Conservation (phyloP, 2,888 invertebrate genomes). For the Leptopilina myrica region DNA sequence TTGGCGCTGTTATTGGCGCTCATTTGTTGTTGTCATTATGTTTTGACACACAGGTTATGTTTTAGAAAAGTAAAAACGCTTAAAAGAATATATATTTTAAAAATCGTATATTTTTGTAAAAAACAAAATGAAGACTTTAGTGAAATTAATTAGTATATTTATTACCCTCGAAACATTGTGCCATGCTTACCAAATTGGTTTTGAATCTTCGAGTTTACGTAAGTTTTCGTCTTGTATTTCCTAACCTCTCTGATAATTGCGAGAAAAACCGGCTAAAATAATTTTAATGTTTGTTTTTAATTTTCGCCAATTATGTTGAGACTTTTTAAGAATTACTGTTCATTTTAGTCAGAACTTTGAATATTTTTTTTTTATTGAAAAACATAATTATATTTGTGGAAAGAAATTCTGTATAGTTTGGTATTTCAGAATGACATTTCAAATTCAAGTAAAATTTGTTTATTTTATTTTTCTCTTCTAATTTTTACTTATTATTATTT, state of each 20-base stretch:
- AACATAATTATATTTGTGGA: no score
- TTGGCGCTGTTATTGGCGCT: not conserved
- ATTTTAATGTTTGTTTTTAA: not conserved
- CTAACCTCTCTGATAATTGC: not conserved
- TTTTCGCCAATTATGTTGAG: not conserved
- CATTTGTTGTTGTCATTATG: not conserved
- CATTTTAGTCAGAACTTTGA: not conserved
- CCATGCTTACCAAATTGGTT: not conserved
- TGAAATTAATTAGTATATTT: slow-evolving; percentile 23
- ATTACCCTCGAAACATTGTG: not conserved
- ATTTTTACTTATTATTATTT: not conserved
- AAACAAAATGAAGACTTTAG: not conserved
- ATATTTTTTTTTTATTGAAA: no score
- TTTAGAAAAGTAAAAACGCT: not conserved
- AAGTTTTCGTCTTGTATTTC: not conserved
- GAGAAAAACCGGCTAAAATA: not conserved
- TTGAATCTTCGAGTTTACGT: slow-evolving; percentile 8
- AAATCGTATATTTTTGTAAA: slow-evolving; percentile 1
- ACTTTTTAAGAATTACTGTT: not conserved
- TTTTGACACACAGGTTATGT: not conserved
- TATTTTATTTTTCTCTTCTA: not conserved
- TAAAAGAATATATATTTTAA: not conserved
- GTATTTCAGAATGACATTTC: no score
- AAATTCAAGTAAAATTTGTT: no score
- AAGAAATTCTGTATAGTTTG: no score